A percentile compares a stretch with the other conserved stretches of the same genome.
Conservation (phyloP, 2,113 vertebrate genomes). For the Sisor rabdophorus region DNA sequence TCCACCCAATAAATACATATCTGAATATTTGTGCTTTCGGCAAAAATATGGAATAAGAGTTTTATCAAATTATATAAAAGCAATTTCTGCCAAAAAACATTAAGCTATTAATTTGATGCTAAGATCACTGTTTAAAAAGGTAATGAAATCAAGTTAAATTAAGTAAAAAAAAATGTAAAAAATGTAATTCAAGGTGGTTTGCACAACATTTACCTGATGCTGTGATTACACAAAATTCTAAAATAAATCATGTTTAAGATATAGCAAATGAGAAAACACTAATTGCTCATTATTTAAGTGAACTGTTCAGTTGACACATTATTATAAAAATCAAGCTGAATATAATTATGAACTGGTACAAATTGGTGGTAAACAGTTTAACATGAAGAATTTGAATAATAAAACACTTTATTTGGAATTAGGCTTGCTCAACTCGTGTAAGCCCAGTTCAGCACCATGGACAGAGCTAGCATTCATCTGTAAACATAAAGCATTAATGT, state of each 20-base stretch:
- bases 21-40: not conserved
- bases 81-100: not conserved
- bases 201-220: not conserved
- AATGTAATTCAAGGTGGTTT: too few species aligned
- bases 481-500: too few species aligned
- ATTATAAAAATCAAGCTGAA: not conserved
- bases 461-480: constrained; percentile 27
- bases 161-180: too few species aligned
- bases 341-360: not conserved
- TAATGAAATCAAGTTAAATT: not conserved
- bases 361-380: not conserved
- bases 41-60: not conserved
- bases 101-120: not conserved
- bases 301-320: too few species aligned
- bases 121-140: not conserved
- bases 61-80: too few species aligned
- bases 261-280: not conserved
- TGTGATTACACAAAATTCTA: not conserved
- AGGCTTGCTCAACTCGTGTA: constrained; percentile 6
- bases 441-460: constrained; percentile 52
- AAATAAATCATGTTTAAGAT: not conserved
- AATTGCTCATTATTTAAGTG: too few species aligned
- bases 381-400: constrained; percentile 20
- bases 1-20: constrained; percentile 18
- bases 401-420: constrained; percentile 34